Base-by-base conservation (phyloP, 2,888 invertebrate genomes). In the Scaptomyza parva region DNA sequence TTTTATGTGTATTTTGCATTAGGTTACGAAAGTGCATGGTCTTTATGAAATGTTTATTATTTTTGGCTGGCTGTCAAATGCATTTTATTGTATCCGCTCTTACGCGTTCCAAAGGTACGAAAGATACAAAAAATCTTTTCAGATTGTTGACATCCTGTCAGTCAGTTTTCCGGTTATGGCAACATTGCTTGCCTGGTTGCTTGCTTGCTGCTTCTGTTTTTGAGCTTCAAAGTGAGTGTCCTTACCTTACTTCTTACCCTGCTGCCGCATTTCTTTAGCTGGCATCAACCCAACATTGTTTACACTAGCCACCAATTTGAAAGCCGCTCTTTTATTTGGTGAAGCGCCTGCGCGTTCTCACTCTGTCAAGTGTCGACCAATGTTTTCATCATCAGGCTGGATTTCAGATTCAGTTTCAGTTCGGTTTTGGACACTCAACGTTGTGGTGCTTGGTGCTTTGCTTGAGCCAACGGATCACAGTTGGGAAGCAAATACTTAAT, bases 371-470 rank as follows among this genome's bases (percentile, higher is more conserved):
- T 48, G 50, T 39, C 28, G 2, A 17, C n/a, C 14, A 18, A 17
- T 59, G 52, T 43, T 66, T 55, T 18, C 8, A 53, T 40, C 62
- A 51, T 55, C 57, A 30, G 12, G 18, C 28, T 47, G 28, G 12
- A 41, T 35, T 69, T 79, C 69, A 78, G 80, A 84, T 24, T 43
- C 24, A 14, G 44, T 37, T 66, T 76, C 70, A 78, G 81, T 79
- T 67, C 51, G 74, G 22, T 60, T 73, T 65, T 48, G 64, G 60
- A 47, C 64, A 51, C 48, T 70, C 70, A 65, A 44, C 61, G 51
- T 66, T 60, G 70, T 41, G 81, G 64, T 65, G 52, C 28, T 37
- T 44, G 81, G 59, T 65, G 52, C 24, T 26, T 4, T 35, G 45
- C 22, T n/a, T n/a, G n/a, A n/a, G 14, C 8, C 3, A 7, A 9